phyloP scores from a whole-genome alignment of 2,113 vertebrate genomes.

The Lamprotornis superbus region DNA sequence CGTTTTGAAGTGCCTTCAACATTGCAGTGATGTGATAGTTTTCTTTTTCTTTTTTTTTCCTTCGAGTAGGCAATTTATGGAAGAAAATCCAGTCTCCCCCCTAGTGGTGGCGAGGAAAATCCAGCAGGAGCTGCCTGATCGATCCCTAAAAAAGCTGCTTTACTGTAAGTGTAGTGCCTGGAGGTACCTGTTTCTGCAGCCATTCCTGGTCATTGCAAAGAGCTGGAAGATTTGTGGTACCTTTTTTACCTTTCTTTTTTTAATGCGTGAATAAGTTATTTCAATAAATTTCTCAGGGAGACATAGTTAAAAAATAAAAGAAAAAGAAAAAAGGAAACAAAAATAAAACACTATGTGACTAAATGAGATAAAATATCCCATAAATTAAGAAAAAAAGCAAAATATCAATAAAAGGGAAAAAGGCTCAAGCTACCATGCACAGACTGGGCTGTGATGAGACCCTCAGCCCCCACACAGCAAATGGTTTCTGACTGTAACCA shows the following conservation, averaged over 20 bases:
- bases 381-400: background rate
- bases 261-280: fast-evolving
- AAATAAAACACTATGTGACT: background rate
- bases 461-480: fast-evolving
- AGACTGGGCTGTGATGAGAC: background rate
- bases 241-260: no score
- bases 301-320: background rate
- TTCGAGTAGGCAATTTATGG: constrained; percentile 45
- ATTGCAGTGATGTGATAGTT: constrained; percentile 61
- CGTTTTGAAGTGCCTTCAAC: constrained; percentile 78
- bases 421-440: fast-evolving
- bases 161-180: background rate
- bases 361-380: background rate
- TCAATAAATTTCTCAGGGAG: background rate
- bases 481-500: background rate
- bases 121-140: background rate
- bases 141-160: background rate
- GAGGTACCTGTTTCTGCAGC: background rate
- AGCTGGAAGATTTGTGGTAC: background rate
- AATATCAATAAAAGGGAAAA: background rate
- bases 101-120: constrained; percentile 70
- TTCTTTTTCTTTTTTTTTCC: background rate
- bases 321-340: background rate
- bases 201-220: background rate
- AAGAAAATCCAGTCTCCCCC: constrained; percentile 65